Evolutionary conservation across 2,797 vertebrate genomes (phyloP).

Genomic region (Atherinosoma microstoma): DNA sequence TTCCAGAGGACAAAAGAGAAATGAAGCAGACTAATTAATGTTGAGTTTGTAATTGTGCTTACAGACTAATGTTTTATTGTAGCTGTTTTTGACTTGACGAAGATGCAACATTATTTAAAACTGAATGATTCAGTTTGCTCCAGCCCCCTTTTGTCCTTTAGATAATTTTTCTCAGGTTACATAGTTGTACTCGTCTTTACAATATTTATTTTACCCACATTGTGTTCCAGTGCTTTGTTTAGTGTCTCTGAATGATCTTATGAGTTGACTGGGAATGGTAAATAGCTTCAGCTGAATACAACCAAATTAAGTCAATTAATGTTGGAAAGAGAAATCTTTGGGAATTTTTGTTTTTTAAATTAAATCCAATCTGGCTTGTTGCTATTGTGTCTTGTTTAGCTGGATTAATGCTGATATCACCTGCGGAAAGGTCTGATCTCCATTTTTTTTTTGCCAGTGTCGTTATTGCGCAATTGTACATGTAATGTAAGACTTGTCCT

Average conservation of each 20-base stretch:
- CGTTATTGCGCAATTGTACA: background rate
- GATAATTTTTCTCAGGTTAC: background rate
- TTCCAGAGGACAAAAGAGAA: background rate
- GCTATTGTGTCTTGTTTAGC: slow-evolving; percentile 43
- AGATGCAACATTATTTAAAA: too few relatives aligned
- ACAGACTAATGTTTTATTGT: too few relatives aligned
- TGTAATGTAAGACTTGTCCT: background rate
- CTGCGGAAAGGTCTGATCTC: slow-evolving; percentile 18
- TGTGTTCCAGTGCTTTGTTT: slow-evolving; percentile 18
- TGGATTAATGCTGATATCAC: slow-evolving; percentile 40
- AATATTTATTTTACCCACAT: slow-evolving; percentile 11
- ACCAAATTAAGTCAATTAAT: slow-evolving; percentile 66
- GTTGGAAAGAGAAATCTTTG: slow-evolving; percentile 61
- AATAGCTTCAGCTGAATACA: slow-evolving; percentile 53
- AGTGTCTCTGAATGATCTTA: slow-evolving; percentile 46
- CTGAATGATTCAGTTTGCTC: background rate
- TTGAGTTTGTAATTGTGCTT: background rate
- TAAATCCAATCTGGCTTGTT: slow-evolving; percentile 41
- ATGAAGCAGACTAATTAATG: background rate
- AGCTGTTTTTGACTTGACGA: background rate
- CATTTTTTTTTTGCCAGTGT: background rate
- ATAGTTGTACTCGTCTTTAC: background rate
- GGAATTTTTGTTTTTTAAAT: slow-evolving; percentile 31
- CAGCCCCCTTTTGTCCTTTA: background rate
- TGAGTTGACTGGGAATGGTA: slow-evolving; percentile 39